Conservation (phyloP, 2,888 invertebrate genomes). For the Mycalesis mineus region DNA sequence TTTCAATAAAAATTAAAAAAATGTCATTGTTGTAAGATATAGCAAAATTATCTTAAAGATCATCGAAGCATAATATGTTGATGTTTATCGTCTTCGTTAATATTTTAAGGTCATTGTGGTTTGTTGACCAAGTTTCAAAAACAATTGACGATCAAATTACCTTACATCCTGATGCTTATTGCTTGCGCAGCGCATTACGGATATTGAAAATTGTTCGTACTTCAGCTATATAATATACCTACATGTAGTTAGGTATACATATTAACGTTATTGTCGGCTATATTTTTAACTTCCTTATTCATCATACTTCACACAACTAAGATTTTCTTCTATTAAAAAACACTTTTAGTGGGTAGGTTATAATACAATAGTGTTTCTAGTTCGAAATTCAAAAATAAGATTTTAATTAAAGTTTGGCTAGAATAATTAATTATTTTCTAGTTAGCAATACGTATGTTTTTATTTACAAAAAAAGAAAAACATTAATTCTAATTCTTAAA, state of each 20-base stretch:
- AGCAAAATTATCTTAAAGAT: too few relatives aligned
- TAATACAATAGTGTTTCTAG: not conserved
- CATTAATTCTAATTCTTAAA: slow-evolving; percentile 1
- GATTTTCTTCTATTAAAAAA: not conserved
- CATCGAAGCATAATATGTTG: not conserved
- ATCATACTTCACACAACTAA: not conserved
- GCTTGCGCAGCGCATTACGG: not conserved
- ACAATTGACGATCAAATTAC: not conserved
- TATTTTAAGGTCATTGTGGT: not conserved
- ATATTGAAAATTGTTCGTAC: too few relatives aligned
- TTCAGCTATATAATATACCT: not conserved
- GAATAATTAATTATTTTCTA: too few relatives aligned
- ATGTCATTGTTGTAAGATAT: too few relatives aligned
- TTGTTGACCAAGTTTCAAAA: not conserved
- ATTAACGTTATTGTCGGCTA: too few relatives aligned
- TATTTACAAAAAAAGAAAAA: too few relatives aligned
- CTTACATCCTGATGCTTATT: not conserved
- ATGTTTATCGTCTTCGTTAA: not conserved
- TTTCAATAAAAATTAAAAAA: too few relatives aligned
- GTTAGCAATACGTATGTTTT: too few relatives aligned
- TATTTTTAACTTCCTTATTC: not conserved
- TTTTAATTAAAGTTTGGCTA: not conserved
- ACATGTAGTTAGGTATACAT: too few relatives aligned
- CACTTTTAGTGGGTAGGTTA: not conserved
- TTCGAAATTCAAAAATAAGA: not conserved